Evolutionary conservation across 2,113 vertebrate species (phyloP).

Genomic region (Cnemophilus loriae): DNA sequence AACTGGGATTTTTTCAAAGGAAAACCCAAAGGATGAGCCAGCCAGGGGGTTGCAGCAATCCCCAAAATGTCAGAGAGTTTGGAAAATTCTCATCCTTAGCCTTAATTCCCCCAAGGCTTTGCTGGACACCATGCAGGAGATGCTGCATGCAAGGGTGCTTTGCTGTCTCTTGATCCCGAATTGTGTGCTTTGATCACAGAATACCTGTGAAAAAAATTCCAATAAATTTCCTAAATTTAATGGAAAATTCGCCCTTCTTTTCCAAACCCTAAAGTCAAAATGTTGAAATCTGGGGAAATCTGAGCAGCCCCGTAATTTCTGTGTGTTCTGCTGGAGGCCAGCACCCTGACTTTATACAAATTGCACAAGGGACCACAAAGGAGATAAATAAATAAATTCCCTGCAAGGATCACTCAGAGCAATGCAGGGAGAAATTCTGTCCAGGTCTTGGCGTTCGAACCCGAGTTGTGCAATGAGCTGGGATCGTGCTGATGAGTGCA

Average conservation of each 20-base stretch:
- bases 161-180: neutral
- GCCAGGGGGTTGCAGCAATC: neutral
- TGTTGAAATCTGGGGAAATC: neutral
- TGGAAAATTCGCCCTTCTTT: neutral
- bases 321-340: neutral
- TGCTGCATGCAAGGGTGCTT: neutral
- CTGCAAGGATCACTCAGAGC: neutral
- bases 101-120: neutral
- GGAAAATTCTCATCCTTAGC: neutral
- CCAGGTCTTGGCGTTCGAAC: accelerated
- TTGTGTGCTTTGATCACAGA: neutral
- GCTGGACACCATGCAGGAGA: neutral
- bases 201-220: neutral
- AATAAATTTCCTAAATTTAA: neutral
- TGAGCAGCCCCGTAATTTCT: neutral
- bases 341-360: neutral
- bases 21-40: neutral
- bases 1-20: neutral
- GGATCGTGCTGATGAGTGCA: neutral
- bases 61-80: neutral
- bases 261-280: neutral
- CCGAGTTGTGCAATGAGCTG: neutral
- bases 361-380: neutral
- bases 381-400: neutral
- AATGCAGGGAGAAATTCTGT: neutral